phyloP scores from a whole-genome alignment of 1,140 invertebrate species.

The Thereuonema tuberculata region DNA sequence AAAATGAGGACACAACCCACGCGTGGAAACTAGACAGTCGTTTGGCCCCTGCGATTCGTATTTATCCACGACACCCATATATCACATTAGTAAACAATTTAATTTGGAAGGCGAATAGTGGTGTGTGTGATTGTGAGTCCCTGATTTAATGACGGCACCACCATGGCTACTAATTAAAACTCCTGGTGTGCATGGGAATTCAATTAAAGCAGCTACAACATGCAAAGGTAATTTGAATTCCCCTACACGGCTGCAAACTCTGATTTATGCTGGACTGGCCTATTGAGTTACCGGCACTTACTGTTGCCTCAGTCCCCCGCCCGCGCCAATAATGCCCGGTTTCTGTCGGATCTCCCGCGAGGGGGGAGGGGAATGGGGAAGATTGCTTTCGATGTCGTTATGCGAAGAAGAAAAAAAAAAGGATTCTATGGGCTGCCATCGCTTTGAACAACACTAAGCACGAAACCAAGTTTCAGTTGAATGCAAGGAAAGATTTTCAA shows the following conservation, averaged over 20 bases:
- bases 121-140: not conserved
- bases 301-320: no score
- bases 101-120: not conserved
- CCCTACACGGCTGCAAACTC: not conserved
- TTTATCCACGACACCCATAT: not conserved
- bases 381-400: no score
- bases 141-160: not conserved
- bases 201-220: not conserved
- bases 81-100: constrained; percentile 7
- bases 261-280: not conserved
- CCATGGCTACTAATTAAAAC: constrained; percentile 3
- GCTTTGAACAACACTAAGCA: no score
- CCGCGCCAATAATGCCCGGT: no score
- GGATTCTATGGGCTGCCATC: no score
- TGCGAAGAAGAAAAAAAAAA: no score
- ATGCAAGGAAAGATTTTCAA: no score
- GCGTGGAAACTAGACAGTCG: no score
- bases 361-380: no score
- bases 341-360: no score
- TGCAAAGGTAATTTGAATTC: not conserved
- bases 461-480: no score
- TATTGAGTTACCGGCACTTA: not conserved
- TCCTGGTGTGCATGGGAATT: not conserved
- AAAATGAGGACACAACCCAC: no score
- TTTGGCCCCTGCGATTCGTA: not conserved